Evolutionary conservation across 2,797 vertebrate species (phyloP), one percentile per base, ranked within the genome.

Genomic region (Lophotriccus pileatus): DNA sequence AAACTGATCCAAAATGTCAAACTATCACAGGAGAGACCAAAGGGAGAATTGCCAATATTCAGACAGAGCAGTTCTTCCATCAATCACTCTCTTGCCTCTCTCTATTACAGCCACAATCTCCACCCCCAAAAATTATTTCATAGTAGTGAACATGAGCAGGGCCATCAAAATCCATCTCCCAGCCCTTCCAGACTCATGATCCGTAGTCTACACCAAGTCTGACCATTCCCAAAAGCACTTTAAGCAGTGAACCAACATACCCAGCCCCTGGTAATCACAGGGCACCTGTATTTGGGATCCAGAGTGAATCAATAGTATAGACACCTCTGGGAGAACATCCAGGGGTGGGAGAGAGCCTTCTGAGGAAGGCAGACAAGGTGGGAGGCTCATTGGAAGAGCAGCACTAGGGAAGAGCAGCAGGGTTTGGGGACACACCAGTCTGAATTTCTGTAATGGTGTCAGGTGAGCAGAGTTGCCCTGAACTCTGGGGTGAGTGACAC

Each of bases 1-100:
- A 84, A 96, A 77, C 52, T 8, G 41, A 96, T 37, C 47, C 83
- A 84, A 93, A 78, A 86, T 21, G 20, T 64, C 89, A 91, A 62
- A 81, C 47, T 49, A 66, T n/a, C 37, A 47, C 56, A 73, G 34
- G 59, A 84, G 19, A 68, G 16, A 82, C 60, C 30, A 36, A 89
- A 77, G 41, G 53, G 25, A 80, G 16, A 76, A 52, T 17, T 81
- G 63, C 73, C 87, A 90, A 44, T 43, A 49, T 32, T 62, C 84
- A 88, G 84, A 32, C 10, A 87, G 34, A 36, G 46, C 12, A 76
- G 21, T 24, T 67, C 34, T 75, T 60, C 74, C 80, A 73, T 53
- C 73, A 49, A 0, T 36, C 80, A 64, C 4, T 0, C n/a, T 68
- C 36, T 15, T 55, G 13, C 27, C 44, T 77, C 39, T 64, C 32